Percentiles rank a stretch among this genome's conserved stretches.
Evolutionary conservation across 2,113 vertebrate genomes (phyloP).

Genomic region (Sinosuthora webbiana): DNA sequence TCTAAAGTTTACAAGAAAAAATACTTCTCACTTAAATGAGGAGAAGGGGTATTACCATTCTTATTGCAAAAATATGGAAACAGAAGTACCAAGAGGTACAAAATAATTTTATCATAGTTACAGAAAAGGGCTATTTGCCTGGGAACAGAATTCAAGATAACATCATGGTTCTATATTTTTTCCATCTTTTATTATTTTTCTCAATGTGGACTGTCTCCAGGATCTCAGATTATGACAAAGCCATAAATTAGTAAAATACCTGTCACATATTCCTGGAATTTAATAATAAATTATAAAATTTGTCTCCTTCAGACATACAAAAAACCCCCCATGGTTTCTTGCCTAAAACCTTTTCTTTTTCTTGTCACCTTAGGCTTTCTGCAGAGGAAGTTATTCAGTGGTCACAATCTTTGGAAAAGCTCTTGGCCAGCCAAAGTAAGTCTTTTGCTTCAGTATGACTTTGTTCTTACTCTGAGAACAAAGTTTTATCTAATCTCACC

Average conservation of each 20-base stretch:
- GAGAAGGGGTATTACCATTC: neutral
- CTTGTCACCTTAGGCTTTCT: slow-evolving; percentile 63
- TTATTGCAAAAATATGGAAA: neutral
- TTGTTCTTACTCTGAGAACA: neutral
- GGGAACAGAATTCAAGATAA: neutral
- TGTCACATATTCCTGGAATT: neutral
- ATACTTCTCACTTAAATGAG: neutral
- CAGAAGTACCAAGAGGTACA: neutral
- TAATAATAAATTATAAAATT: neutral
- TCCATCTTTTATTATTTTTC: neutral
- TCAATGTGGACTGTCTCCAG: neutral
- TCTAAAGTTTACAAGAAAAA: neutral
- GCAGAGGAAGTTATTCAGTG: slow-evolving; percentile 76
- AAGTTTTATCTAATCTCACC: neutral
- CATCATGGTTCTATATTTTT: neutral
- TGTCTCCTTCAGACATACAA: neutral
- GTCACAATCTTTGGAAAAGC: slow-evolving; percentile 80
- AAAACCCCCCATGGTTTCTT: neutral
- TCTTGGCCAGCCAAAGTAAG: slow-evolving; percentile 77
- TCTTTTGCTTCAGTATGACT: neutral
- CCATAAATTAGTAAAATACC: neutral
- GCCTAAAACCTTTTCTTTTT: neutral
- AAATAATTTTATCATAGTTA: neutral
- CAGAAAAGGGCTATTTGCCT: neutral
- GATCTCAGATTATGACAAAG: neutral